Conservation (phyloP, 2,888 invertebrate species). For the Eudemis profundana region DNA sequence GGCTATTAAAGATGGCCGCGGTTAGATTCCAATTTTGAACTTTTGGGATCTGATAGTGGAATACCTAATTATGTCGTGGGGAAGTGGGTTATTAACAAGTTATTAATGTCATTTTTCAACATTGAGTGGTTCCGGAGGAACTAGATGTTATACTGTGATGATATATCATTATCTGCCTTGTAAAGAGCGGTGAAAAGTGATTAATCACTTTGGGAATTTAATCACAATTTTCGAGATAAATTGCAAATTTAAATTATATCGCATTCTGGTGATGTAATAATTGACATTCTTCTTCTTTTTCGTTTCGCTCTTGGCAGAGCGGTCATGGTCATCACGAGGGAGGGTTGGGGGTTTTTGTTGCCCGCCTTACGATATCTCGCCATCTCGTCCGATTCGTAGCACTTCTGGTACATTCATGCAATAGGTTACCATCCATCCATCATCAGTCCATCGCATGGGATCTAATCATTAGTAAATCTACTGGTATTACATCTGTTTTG, state of each 20-base stretch:
- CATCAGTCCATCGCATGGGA: no score
- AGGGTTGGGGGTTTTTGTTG: no score
- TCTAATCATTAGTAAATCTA: neutral
- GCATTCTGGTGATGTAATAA: neutral
- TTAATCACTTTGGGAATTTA: conserved; percentile 21
- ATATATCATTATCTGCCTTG: conserved; percentile 22
- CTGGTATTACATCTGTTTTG: conserved; percentile 3
- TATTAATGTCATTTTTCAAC: conserved; percentile 45
- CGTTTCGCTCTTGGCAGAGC: no score
- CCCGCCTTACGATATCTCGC: no score
- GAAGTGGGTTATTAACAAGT: conserved; percentile 42
- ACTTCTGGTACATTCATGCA: no score
- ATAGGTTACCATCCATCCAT: no score
- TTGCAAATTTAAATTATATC: neutral
- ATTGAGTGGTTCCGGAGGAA: conserved; percentile 42
- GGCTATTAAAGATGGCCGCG: conserved; percentile 60
- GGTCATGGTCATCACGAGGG: no score
- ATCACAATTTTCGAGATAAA: conserved; percentile 1
- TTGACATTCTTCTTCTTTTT: neutral
- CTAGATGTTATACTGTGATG: conserved; percentile 34
- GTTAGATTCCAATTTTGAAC: conserved; percentile 51
- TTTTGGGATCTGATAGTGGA: conserved; percentile 44
- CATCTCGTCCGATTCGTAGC: no score
- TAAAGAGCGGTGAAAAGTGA: conserved; percentile 13
- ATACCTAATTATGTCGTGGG: conserved; percentile 41